Conservation (phyloP, 2,888 invertebrate species). For the Argyra leucocephala region DNA sequence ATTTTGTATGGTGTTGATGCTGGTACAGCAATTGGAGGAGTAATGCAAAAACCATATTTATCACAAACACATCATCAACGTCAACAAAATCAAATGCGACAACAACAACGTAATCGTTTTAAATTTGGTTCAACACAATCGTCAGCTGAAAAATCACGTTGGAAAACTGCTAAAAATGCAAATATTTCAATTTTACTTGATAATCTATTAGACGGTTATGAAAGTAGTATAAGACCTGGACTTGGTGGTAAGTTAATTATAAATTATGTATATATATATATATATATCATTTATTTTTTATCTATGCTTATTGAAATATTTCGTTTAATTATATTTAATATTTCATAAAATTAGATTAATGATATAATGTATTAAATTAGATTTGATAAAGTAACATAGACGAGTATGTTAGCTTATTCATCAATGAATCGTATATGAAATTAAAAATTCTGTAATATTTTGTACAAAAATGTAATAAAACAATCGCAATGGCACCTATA, state of each 20-base stretch:
- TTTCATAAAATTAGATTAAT: too few relatives aligned
- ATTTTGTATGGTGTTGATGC: background rate
- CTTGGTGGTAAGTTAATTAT: conserved; percentile 55
- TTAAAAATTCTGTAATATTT: too few relatives aligned
- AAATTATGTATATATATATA: too few relatives aligned
- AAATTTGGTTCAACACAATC: background rate
- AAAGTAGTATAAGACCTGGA: conserved; percentile 69
- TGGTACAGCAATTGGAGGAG: background rate
- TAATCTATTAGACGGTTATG: conserved; percentile 66
- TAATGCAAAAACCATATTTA: conserved; percentile 2
- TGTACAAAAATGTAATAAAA: too few relatives aligned
- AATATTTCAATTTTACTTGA: conserved; percentile 66
- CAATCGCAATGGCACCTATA: too few relatives aligned
- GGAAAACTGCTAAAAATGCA: conserved; percentile 49
- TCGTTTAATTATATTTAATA: too few relatives aligned
- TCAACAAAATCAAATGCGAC: background rate
- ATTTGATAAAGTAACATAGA: too few relatives aligned
- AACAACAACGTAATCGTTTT: background rate
- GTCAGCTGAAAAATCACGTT: background rate
- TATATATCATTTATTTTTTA: too few relatives aligned
- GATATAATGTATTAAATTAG: too few relatives aligned
- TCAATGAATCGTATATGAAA: too few relatives aligned
- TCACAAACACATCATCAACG: conserved; percentile 6
- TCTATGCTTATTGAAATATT: too few relatives aligned
- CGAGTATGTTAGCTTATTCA: too few relatives aligned